Percentiles rank a stretch among this genome's conserved stretches.
These are phyloP conservation scores for Rotaria magnacalcarata DNA, from an alignment of 2,888 invertebrate species.

Conservation along the genomic window DNA sequence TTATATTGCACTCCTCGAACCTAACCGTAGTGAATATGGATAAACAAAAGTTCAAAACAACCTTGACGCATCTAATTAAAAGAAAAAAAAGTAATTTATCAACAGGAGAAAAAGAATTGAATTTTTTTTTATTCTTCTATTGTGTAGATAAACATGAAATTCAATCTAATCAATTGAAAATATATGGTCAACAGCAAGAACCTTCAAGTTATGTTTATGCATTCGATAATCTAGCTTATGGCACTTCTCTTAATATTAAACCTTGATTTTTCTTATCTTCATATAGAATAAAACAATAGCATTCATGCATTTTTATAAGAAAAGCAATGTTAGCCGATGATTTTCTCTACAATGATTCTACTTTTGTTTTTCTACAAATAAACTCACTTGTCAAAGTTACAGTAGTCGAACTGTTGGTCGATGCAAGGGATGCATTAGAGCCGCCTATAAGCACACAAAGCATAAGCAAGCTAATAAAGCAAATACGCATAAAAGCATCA, in stretches of 20 bases:
- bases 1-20: not conserved
- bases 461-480: not conserved
- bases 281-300: not conserved
- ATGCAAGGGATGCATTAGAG: not conserved
- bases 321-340: too few relatives aligned
- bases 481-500: not conserved
- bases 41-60: not conserved
- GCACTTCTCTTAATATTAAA: not conserved
- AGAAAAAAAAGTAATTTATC: not conserved
- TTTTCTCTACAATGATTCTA: not conserved
- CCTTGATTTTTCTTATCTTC: not conserved
- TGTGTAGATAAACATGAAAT: not conserved
- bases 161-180: not conserved
- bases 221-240: conserved; percentile 24
- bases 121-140: not conserved
- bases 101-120: not conserved
- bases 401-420: not conserved
- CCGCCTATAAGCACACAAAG: not conserved
- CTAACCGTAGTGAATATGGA: not conserved
- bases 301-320: too few relatives aligned
- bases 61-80: not conserved
- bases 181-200: not conserved
- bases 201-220: not conserved
- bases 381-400: not conserved
- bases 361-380: not conserved